Base-by-base conservation (phyloP, 35 echinoderm and acorn worm genomes). In the Ophioderma brevispina region DNA sequence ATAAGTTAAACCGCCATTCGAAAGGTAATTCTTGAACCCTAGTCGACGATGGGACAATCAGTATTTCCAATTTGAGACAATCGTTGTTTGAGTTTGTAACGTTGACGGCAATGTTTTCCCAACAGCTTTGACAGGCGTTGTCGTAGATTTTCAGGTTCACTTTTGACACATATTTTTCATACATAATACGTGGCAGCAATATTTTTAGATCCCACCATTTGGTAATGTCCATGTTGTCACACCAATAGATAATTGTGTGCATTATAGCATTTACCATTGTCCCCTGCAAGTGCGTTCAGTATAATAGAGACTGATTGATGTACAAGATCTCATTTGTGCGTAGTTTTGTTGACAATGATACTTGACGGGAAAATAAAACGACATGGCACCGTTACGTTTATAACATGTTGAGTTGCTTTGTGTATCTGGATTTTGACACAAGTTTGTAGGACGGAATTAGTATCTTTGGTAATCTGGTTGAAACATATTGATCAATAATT, bases 171-270 rank as follows among this genome's bases (percentile, higher is more conserved):
- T 18, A 93, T 93, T 0, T 90, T 93, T 0, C 80, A 75, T 42
- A 96, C 78, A 39, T 96, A 92, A 49, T n/a, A 79, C 19, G 88
- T 49, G 56, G 79, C 83, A 14, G 77, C 80, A n/a, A n/a, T n/a
- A 76, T 95, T 92, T 21, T 80, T 21, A 56, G 88, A 80, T 13
- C 49, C 52, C 18, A 92, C 77, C 77, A 55, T 86, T 36, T 94
- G 93, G n/a, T n/a, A 23, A 94, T 86, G 75, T 94, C 93, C 84
- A 94, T 86, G 36, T 94, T 91, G 0, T 88, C 93, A 94, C 92
- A 86, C 93, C 93, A 94, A 40, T 36, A 64, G 38, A 21, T 23
- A 90, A 41, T 86, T 91, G 75, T 95, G 91, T 37, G 92, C 59
- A 40, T 95, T 95, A 3, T 91, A 83, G 89, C 93, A 95, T 35